Evolutionary conservation across 1,140 invertebrate genomes (phyloP).

Genomic region (Drosophila willistoni): DNA sequence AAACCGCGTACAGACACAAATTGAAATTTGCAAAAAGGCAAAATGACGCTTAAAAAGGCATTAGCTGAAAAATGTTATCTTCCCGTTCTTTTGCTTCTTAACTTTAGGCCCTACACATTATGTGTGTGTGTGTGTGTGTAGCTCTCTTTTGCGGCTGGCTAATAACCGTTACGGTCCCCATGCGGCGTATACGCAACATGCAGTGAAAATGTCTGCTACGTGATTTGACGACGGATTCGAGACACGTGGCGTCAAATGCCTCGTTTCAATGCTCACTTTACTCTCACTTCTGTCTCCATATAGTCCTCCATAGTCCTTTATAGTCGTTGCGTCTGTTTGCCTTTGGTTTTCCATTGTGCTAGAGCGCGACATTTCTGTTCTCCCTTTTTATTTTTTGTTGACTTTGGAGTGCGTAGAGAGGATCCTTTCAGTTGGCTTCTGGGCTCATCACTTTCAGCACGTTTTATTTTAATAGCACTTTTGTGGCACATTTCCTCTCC

Average conservation of each 20-base stretch:
- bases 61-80: conserved; percentile 45
- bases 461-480: conserved; percentile 80
- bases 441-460: conserved; percentile 61
- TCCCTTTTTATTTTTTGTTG: conserved; percentile 40
- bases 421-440: not conserved
- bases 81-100: not conserved
- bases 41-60: conserved; percentile 56
- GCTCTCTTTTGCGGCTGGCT: conserved; percentile 31
- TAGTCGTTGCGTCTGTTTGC: conserved; percentile 36
- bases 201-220: conserved; percentile 73
- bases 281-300: conserved; percentile 11
- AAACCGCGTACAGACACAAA: conserved; percentile 29
- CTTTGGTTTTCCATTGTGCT: conserved; percentile 48
- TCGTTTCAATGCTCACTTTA: conserved; percentile 42
- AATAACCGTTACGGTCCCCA: conserved; percentile 63
- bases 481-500: conserved; percentile 70
- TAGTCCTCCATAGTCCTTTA: conserved; percentile 3
- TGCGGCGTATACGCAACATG: conserved; percentile 74
- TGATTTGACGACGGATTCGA: conserved; percentile 66
- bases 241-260: conserved; percentile 61
- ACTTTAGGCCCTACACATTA: not conserved
- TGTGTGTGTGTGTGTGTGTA: not conserved
- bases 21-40: conserved; percentile 25
- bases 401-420: conserved; percentile 63
- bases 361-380: conserved; percentile 20